phyloP scores from a whole-genome alignment of 64 coral and sea anemone species.

The Dendronephthya gigantea region DNA sequence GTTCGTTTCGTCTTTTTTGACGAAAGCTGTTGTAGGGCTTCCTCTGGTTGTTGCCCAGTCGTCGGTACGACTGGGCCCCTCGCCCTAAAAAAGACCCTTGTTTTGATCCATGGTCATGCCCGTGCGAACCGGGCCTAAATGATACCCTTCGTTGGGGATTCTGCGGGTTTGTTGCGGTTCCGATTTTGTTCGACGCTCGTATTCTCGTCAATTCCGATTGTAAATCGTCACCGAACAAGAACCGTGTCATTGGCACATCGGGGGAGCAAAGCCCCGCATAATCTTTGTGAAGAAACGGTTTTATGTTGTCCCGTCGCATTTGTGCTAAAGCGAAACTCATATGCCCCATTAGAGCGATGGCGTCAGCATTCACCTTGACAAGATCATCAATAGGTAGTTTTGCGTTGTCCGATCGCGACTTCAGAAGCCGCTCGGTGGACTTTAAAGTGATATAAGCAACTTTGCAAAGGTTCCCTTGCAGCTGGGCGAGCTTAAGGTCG shows the following conservation, averaged over 20 bases:
- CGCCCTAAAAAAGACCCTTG: not conserved
- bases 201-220: not conserved
- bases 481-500: not conserved
- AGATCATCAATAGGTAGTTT: not conserved
- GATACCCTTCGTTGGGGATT: too few relatives aligned
- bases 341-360: not conserved
- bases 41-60: not conserved
- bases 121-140: too few relatives aligned
- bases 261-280: not conserved
- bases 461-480: not conserved
- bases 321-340: not conserved
- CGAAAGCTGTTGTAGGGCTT: not conserved
- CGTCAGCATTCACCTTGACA: not conserved
- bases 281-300: not conserved
- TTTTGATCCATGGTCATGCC: not conserved
- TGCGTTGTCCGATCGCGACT: not conserved
- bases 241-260: not conserved
- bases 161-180: not conserved
- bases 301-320: not conserved
- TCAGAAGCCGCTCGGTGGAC: not conserved
- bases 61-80: not conserved
- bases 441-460: not conserved
- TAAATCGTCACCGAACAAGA: not conserved
- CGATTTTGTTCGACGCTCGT: not conserved
- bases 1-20: not conserved